phyloP scores from a whole-genome alignment of 2,113 vertebrate species.

The Ailurus styani region DNA sequence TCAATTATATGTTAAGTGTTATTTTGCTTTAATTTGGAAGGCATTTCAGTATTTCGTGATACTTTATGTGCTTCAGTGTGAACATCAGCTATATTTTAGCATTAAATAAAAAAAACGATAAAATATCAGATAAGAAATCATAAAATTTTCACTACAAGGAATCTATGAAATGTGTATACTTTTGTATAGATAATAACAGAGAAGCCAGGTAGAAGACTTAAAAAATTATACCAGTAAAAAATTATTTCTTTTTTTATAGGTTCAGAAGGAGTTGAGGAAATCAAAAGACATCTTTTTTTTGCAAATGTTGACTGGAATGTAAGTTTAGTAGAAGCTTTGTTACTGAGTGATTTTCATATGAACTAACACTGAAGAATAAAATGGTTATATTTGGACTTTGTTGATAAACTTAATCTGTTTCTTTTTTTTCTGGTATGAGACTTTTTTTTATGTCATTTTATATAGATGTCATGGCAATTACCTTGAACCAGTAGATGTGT shows the following conservation, averaged over 20 bases:
- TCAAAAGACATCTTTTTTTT: conserved; percentile 97
- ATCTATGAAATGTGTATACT: neutral
- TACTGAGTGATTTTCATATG: neutral
- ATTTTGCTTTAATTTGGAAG: neutral
- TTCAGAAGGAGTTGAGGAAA: conserved; percentile 97
- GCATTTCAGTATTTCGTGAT: neutral
- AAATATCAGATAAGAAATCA: neutral
- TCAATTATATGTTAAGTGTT: neutral
- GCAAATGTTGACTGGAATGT: conserved; percentile 99
- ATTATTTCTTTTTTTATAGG: conserved; percentile 82
- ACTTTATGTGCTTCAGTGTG: neutral
- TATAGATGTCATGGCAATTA: neutral
- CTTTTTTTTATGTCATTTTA: neutral
- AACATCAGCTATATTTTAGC: neutral
- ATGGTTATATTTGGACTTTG: neutral
- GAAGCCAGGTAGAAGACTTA: neutral
- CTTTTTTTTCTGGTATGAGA: neutral
- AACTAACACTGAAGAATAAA: neutral
- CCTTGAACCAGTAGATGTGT: neutral
- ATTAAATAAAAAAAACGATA: conserved; percentile 18
- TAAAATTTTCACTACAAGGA: neutral
- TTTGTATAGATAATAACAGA: neutral
- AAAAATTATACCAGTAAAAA: neutral
- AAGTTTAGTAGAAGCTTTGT: conserved; percentile 75
- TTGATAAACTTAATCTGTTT: neutral